Evolutionary conservation across 1,140 invertebrate genomes (phyloP), one percentile per base, ranked within the genome.

Genomic region (Nasonia giraulti): DNA sequence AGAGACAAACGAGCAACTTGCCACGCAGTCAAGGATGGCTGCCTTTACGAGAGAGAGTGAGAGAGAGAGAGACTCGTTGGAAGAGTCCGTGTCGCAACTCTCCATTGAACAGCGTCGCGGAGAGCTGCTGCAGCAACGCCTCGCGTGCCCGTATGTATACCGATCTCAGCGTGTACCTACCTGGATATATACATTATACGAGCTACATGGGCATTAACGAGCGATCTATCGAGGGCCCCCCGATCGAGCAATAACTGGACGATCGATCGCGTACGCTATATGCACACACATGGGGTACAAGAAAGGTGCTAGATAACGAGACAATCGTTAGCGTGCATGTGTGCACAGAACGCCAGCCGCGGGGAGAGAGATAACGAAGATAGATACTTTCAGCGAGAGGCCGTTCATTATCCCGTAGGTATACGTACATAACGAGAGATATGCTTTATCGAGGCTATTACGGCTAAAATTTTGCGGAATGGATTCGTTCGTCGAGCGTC

Each of bases 1-100:
- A 81, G 31, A 79, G 47, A 77, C 69, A 80, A 71, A 71, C 69
- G 81, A 85, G 68, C 33, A 76, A 87, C 82, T 78, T 47, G 87
- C 77, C 40, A 40, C 85, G 87, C 87, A 87, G 86, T 89, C 90
- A 91, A 90, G 89, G 89, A 91, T 91, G 90, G 88, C 89, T 87
- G 89, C 88, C 88, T 88, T 73, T 86, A 87, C 86, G 86, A 69
- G 78, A 62, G 14, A 47, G 50, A 55, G 50, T 1, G 50, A 55
- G 50, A 55, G 17, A 55, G 17, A 55, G 50, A 55, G 4, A 44
- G 7, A 31, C 33, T 76, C 80, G 80, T 87, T 69, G 47, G 74
- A 44, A 77, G 74, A 81, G 40, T 66, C 68, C 86, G 86, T 88
- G 87, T 89, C 87, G 87, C 88, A 88, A 90, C 69, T 89, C 75